Evolutionary conservation across 2,888 invertebrate genomes (phyloP), one percentile per base, ranked within the genome.

Genomic region (Melikaiella ostensackeni): DNA sequence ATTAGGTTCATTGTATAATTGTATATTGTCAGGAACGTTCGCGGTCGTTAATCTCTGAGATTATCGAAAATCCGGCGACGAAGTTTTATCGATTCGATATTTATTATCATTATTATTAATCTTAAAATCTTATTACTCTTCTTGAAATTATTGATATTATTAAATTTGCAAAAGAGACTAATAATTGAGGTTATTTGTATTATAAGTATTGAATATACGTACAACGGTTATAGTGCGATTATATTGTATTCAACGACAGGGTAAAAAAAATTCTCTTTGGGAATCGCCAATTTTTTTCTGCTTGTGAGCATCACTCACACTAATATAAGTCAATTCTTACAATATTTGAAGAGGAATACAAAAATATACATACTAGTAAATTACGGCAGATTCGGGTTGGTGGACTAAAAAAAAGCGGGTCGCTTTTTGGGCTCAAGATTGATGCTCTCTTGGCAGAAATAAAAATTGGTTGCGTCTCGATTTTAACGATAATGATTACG

Each of bases 221-320:
- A 33, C 70, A 55, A 82, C 83, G 83, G 86, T 88, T 86, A 84
- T 87, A 85, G 84, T 86, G 84, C 83, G 84, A 83, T 87, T 87
- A 86, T 87, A 89, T 89, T 89, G 84, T 89, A 91, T 89, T 91
- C 87, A 86, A 89, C 83, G 88, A 91, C 91, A 91, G 91, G 91
- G 91, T 91, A 91, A 88, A 86, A n/a, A 82, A 79, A 82, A 83
- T 81, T 84, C 85, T 86, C 84, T 79, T 86, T 84, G 84, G 84
- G 83, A 87, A 85, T 85, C 84, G 83, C 86, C 84, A 87, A 88
- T 86, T 85, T 88, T 89, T 89, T 89, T 87, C 89, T 87, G 86
- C 79, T 79, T 84, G 82, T 82, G 82, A 83, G 81, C 81, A 70
- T 55, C 70, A 81, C 76, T 81, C 64, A 84, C 79, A 81, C 80